phyloP scores from a whole-genome alignment of 1,140 invertebrate genomes.

The Zaprionus lachaisei region DNA sequence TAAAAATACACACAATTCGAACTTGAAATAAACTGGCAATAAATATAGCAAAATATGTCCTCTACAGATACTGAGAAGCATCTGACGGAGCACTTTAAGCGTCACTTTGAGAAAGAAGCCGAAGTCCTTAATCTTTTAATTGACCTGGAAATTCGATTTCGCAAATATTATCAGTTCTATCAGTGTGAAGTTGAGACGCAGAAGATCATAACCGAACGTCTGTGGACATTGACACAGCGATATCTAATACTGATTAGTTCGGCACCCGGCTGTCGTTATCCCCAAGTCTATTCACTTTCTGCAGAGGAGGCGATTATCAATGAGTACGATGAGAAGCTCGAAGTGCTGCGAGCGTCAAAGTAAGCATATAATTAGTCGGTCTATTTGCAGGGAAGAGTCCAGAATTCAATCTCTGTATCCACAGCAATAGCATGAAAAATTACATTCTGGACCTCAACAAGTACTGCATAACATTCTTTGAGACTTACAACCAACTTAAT shows the following conservation, averaged over 20 bases:
- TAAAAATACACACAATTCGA: neutral
- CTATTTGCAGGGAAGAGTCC: neutral
- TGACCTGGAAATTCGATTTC: conserved; percentile 41
- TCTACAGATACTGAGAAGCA: conserved; percentile 33
- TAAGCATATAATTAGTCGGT: conserved; percentile 8
- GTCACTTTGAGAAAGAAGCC: conserved; percentile 62
- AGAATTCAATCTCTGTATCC: neutral
- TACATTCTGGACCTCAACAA: conserved; percentile 34
- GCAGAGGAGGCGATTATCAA: conserved; percentile 70
- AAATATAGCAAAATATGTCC: neutral
- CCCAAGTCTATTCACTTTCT: conserved; percentile 67
- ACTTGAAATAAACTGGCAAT: neutral
- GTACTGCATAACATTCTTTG: conserved; percentile 58
- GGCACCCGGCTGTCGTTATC: conserved; percentile 57
- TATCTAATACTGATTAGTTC: conserved; percentile 68
- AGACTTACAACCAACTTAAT: conserved; percentile 46
- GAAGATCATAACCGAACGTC: conserved; percentile 49
- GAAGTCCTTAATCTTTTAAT: conserved; percentile 50
- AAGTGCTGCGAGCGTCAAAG: conserved; percentile 54
- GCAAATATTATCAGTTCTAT: conserved; percentile 48
- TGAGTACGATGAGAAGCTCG: conserved; percentile 70
- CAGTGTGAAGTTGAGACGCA: conserved; percentile 58
- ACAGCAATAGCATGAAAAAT: conserved; percentile 53
- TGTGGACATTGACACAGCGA: conserved; percentile 65
- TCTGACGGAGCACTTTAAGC: conserved; percentile 49